A percentile compares a stretch with the other conserved stretches of the same genome.
These are phyloP conservation scores for Strigops habroptila DNA, from an alignment of 2,113 vertebrate genomes.

Conservation along the genomic window DNA sequence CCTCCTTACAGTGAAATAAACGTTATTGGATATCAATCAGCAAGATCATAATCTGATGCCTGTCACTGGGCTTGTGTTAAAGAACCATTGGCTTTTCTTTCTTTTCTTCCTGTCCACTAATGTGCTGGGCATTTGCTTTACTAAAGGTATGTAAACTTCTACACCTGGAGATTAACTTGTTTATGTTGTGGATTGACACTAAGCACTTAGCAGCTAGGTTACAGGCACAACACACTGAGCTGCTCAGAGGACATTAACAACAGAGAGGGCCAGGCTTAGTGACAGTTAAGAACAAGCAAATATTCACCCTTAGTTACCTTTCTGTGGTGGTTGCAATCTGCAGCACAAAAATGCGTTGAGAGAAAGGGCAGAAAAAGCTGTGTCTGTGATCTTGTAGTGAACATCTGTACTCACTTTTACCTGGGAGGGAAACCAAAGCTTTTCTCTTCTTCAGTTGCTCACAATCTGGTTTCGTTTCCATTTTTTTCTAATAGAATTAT, in stretches of 20 bases:
- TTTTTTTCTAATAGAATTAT: background rate
- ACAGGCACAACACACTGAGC: background rate
- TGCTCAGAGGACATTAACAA: conserved; percentile 1
- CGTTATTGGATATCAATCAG: background rate
- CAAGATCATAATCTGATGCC: background rate
- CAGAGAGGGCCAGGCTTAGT: background rate
- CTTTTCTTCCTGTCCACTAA: background rate
- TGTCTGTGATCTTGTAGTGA: background rate
- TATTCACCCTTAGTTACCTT: background rate
- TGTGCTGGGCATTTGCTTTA: background rate
- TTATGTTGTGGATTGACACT: background rate
- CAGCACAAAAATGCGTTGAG: background rate
- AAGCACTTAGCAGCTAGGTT: conserved; percentile 26
- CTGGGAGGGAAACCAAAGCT: background rate
- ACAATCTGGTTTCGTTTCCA: background rate
- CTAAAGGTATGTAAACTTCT: background rate
- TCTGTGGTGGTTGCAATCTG: background rate
- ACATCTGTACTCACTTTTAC: background rate
- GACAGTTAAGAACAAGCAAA: background rate
- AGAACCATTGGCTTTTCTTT: background rate
- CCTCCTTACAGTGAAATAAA: background rate
- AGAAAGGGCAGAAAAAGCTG: background rate
- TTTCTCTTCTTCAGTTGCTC: background rate
- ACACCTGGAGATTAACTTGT: conserved; percentile 32
- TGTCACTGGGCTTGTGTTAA: background rate